These are phyloP conservation scores for Drosophila siamana DNA, from an alignment of 2,888 invertebrate genomes.

Conservation along the genomic window DNA sequence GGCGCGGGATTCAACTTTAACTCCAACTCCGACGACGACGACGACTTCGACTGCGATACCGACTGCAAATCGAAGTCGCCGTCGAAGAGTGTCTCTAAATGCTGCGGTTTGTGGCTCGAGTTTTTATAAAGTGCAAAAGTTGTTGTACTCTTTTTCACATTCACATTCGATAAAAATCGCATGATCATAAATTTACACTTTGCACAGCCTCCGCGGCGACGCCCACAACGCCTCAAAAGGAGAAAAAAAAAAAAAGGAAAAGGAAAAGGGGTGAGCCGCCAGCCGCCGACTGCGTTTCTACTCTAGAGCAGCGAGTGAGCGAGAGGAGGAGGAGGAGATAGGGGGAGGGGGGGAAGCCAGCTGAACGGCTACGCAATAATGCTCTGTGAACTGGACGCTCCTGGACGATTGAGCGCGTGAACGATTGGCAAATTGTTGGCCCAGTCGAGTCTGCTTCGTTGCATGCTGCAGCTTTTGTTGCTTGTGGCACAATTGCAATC, in stretches of 20 bases:
- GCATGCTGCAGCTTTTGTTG: slow-evolving; percentile 40
- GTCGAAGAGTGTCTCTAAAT: slow-evolving; percentile 18
- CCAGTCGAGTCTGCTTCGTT: slow-evolving; percentile 9
- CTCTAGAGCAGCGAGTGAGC: slow-evolving; percentile 8
- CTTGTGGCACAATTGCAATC: slow-evolving; percentile 68
- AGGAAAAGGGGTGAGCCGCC: slow-evolving; percentile 48
- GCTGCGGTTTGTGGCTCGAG: slow-evolving; percentile 15
- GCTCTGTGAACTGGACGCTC: slow-evolving; percentile 66
- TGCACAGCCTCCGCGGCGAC: slow-evolving; percentile 84
- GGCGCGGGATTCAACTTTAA: slow-evolving; percentile 23
- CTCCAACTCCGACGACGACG: background rate
- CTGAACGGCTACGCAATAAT: slow-evolving; percentile 55
- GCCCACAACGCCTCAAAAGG: slow-evolving; percentile 61
- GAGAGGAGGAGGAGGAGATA: background rate
- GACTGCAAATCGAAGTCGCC: background rate
- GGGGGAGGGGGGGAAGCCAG: too few relatives aligned
- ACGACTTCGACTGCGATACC: background rate
- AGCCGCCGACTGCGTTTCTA: background rate
- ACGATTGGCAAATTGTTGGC: slow-evolving; percentile 80
- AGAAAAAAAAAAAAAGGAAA: slow-evolving; percentile 4
- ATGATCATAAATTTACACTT: slow-evolving; percentile 85
- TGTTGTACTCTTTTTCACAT: slow-evolving; percentile 76
- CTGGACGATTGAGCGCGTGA: slow-evolving; percentile 80
- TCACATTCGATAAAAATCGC: slow-evolving; percentile 84
- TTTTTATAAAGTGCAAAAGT: slow-evolving; percentile 82